Conservation (phyloP, 23 tunicate species). For the Botrylloides violaceus region DNA sequence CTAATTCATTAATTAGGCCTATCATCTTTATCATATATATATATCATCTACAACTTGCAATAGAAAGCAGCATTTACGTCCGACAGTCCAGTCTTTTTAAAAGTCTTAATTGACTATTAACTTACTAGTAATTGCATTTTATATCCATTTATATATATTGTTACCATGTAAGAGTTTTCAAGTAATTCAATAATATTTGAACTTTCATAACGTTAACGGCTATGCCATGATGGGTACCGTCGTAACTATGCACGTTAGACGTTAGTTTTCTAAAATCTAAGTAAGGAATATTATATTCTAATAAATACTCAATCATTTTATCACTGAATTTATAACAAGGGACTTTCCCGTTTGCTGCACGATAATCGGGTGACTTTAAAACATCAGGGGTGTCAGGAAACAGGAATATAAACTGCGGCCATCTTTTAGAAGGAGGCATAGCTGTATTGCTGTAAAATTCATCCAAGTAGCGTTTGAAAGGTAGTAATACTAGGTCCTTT, state of each 20-base stretch:
- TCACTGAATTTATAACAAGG: background rate
- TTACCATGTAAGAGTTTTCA: no score
- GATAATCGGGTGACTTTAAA: background rate
- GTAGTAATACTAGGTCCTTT: no score
- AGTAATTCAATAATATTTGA: conserved; percentile 46
- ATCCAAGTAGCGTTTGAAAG: background rate
- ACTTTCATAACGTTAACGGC: conserved; percentile 71
- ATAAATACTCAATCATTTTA: background rate
- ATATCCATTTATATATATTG: no score
- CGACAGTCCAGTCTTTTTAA: no score
- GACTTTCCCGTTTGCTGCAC: background rate
- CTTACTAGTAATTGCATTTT: no score
- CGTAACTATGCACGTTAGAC: conserved; percentile 37
- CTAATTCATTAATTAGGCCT: no score
- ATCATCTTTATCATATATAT: no score
- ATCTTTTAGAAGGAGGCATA: background rate
- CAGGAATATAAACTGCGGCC: conserved; percentile 5
- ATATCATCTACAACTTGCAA: no score
- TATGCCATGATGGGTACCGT: conserved; percentile 68
- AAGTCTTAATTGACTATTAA: no score
- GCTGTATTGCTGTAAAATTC: background rate
- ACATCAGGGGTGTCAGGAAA: conserved; percentile 7
- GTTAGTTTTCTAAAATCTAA: conserved; percentile 33
- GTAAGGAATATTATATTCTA: background rate
- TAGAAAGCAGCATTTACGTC: no score